phyloP scores from a whole-genome alignment of 2,888 invertebrate genomes.

The Eupeodes luniger region DNA sequence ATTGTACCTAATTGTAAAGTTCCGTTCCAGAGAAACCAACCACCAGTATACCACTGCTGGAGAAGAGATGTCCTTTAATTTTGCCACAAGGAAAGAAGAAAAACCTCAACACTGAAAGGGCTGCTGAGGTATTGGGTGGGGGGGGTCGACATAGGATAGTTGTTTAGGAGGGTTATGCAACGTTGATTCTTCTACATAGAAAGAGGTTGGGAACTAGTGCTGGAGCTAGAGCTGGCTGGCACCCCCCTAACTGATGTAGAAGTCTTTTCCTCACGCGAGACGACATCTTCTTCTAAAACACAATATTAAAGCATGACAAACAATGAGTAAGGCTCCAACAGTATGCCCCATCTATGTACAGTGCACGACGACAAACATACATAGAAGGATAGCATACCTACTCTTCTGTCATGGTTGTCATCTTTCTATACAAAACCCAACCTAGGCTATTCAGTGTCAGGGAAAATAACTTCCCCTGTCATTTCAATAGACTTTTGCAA shows the following conservation, averaged over 20 bases:
- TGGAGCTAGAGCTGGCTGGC: not conserved
- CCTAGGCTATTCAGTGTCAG: slow-evolving; percentile 73
- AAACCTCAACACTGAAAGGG: slow-evolving; percentile 51
- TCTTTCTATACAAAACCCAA: slow-evolving; percentile 43
- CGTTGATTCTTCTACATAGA: not conserved
- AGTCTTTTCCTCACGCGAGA: slow-evolving; percentile 50
- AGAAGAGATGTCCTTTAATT: slow-evolving; percentile 69
- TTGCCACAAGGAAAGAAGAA: slow-evolving; percentile 42
- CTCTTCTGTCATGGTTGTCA: slow-evolving; percentile 69
- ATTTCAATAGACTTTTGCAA: slow-evolving; percentile 68
- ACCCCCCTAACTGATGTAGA: not conserved
- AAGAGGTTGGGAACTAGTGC: no score
- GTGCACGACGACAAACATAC: not conserved
- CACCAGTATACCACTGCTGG: slow-evolving; percentile 19
- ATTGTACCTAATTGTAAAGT: slow-evolving; percentile 74
- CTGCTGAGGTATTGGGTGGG: not conserved
- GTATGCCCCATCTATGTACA: not conserved
- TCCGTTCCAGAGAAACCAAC: slow-evolving; percentile 35
- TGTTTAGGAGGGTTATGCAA: not conserved
- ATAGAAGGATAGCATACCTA: not conserved
- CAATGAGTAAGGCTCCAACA: slow-evolving; percentile 20
- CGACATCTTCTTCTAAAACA: slow-evolving; percentile 49
- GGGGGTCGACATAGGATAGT: not conserved
- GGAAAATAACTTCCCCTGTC: slow-evolving; percentile 74
- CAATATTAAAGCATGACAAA: slow-evolving; percentile 35